Evolutionary conservation across 2,797 vertebrate species (phyloP).

Genomic region (Iguana delicatissima): DNA sequence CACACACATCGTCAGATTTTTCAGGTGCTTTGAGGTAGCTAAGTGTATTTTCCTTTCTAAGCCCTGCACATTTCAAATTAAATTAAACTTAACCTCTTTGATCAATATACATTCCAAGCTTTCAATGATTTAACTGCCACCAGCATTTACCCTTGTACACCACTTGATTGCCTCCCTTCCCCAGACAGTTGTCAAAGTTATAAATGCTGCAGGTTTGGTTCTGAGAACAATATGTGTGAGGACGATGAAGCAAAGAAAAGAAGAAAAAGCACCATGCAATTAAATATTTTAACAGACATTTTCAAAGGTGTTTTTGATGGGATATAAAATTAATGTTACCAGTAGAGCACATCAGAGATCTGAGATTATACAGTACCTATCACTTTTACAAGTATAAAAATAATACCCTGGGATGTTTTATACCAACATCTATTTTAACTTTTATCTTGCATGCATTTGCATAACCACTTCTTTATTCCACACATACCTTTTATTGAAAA

Average conservation of each 20-base stretch:
- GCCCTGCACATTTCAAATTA: constrained; percentile 37
- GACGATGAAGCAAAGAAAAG: constrained; percentile 22
- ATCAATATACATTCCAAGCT: not conserved
- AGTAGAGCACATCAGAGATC: not conserved
- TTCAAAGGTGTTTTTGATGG: constrained; percentile 51
- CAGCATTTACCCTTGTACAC: constrained; percentile 24
- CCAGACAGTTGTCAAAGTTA: constrained; percentile 29
- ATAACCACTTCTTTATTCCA: not conserved
- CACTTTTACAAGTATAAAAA: constrained; percentile 42
- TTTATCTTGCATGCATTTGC: not conserved
- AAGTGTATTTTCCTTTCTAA: not conserved
- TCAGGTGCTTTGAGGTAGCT: not conserved
- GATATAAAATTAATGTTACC: constrained; percentile 52
- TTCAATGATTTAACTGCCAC: not conserved
- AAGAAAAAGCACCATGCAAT: constrained; percentile 59
- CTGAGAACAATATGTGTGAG: constrained; percentile 14
- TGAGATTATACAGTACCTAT: constrained; percentile 51
- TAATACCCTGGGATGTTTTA: constrained; percentile 7
- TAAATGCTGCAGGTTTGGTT: constrained; percentile 15
- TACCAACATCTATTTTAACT: constrained; percentile 18
- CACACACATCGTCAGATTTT: not conserved
- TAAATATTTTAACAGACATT: constrained; percentile 65
- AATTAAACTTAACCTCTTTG: not conserved
- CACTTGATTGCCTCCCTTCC: not conserved
- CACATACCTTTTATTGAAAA: not conserved